These are phyloP conservation scores for Uria lomvia DNA, from an alignment of 2,113 vertebrate genomes.

Conservation along the genomic window DNA sequence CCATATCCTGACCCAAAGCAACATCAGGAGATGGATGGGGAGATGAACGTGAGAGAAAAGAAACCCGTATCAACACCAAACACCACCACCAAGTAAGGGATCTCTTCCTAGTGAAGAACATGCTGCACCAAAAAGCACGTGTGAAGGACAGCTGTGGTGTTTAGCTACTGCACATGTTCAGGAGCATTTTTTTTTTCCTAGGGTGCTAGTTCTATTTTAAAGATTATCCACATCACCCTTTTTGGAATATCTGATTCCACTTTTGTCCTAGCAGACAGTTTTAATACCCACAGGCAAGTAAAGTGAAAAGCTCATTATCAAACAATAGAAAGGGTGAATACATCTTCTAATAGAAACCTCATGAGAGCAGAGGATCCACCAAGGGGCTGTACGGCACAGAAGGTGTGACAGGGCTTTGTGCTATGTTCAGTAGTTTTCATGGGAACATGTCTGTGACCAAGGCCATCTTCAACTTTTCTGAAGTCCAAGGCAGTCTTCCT, in stretches of 20 bases:
- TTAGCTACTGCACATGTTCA: background rate
- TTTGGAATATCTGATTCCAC: background rate
- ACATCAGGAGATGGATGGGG: background rate
- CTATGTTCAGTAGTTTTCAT: background rate
- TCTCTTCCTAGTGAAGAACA: background rate
- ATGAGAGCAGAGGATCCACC: background rate
- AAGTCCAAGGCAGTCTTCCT: background rate
- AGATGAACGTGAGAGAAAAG: background rate
- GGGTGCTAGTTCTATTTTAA: background rate
- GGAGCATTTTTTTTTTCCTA: background rate
- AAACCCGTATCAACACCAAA: background rate
- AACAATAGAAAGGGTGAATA: constrained; percentile 12
- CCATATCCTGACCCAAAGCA: background rate
- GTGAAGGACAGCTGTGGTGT: background rate
- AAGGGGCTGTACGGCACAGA: background rate
- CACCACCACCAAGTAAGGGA: background rate
- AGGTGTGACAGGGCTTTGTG: background rate
- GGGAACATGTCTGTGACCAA: background rate
- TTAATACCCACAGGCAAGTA: background rate
- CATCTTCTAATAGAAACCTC: background rate
- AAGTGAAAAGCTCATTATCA: constrained; percentile 8
- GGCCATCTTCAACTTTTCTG: background rate
- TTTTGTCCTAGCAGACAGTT: background rate
- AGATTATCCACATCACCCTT: background rate
- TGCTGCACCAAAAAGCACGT: background rate